Evolutionary conservation across 2,113 vertebrate species (phyloP), one percentile per base, ranked within the genome.

Genomic region (Pterocles burchelli): DNA sequence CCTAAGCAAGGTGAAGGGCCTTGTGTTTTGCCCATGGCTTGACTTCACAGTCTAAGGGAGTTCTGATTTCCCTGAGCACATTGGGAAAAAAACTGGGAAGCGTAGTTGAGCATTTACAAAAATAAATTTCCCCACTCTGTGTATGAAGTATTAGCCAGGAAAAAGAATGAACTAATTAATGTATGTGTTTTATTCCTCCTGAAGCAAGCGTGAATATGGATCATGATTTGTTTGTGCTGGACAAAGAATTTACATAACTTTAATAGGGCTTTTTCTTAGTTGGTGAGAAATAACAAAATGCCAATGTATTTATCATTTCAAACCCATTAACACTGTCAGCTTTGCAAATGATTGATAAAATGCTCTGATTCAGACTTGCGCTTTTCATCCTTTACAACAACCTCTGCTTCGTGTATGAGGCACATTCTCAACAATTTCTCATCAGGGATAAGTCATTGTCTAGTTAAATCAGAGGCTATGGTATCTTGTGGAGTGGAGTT

Each of bases 201-300:
- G 48, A 28, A 88, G 68, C n/a, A 19, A 73, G n/a, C 61, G 62
- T 72, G 45, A 82, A 67, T 93, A 90, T 88, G 43, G 25, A 73
- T 66, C 78, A 33, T 81, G 13, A 36, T 62, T 80, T 97, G 70
- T 85, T 97, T 88, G 55, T 88, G 63, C 70, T 85, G 84, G 71
- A 63, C 67, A 70, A 74, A 49, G 26, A 86, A 93, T 90, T 66
- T 95, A 49, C 36, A 31, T 91, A 58, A 63, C 48, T 89, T 75
- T 91, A 88, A 92, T 89, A 66, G 74, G 36, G 49, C 61, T 94
- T 96, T 77, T 51, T 94, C 51, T 91, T 95, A 93, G 22, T 95
- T 82, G 78, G 51, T 94, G 92, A 85, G 36, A 88, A 88, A 74
- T 87, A 83, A 85, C n/a, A 7, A 87, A 77, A 52, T 89, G 76